Evolutionary conservation across 2,888 invertebrate species (phyloP).

Genomic region (Muscina levida): DNA sequence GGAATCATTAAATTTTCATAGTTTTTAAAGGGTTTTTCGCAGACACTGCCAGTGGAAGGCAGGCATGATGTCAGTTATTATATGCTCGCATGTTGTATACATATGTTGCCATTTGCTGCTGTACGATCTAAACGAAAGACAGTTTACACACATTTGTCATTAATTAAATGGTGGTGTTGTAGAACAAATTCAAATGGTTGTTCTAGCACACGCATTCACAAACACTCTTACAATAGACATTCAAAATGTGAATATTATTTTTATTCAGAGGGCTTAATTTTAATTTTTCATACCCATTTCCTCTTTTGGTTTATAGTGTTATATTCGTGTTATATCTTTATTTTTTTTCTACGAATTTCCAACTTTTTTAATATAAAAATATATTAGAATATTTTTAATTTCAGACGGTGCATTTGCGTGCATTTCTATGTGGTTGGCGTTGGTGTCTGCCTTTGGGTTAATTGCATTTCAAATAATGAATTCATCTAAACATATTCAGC

Average conservation of each 20-base stretch:
- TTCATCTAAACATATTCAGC: slow-evolving; percentile 49
- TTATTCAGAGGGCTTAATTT: background rate
- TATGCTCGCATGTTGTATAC: slow-evolving; percentile 19
- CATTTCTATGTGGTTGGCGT: background rate
- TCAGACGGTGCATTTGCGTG: no score
- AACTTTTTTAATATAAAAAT: slow-evolving; percentile 33
- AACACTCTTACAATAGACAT: no score
- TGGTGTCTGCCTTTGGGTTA: slow-evolving; percentile 28
- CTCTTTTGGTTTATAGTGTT: background rate
- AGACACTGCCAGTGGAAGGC: background rate
- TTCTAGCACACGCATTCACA: slow-evolving; percentile 52
- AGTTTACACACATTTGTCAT: slow-evolving; percentile 67
- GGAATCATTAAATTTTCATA: background rate
- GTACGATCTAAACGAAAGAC: slow-evolving; percentile 32
- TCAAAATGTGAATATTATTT: no score
- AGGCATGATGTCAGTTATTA: slow-evolving; percentile 11
- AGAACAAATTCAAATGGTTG: slow-evolving; percentile 65
- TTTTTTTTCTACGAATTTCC: background rate
- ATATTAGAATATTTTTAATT: background rate
- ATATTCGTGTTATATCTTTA: background rate
- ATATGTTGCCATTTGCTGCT: slow-evolving; percentile 49
- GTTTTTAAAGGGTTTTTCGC: slow-evolving; percentile 18
- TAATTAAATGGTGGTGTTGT: slow-evolving; percentile 69
- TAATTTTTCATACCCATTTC: slow-evolving; percentile 23
- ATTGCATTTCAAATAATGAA: slow-evolving; percentile 55